Base-by-base conservation (phyloP, 2,113 vertebrate genomes). In the Nothocercus julius region DNA sequence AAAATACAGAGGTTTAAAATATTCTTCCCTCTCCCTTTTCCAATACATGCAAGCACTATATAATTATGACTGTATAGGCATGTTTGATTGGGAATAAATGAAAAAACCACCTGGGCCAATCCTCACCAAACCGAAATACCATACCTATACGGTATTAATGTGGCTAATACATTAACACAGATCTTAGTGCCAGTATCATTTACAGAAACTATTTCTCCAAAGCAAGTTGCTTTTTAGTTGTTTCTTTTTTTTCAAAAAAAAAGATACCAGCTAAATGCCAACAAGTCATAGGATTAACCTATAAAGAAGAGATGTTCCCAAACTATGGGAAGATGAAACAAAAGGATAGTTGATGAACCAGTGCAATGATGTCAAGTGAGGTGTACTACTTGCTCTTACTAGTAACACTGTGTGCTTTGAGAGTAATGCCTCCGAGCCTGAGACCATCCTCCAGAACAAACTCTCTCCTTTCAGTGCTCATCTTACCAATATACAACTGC, bases 371-470 rank as follows among this genome's bases (percentile, higher is more conserved):
- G 70, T 89, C 56, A 85, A 70, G 21, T 18, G 75, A 95, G 72
- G 70, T 85, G 36, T 82, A 93, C 36, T 73, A 85, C 58, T 85
- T 93, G 72, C 78, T 91, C n/a, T 87, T 49, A 42, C 45, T 67
- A 67, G 59, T 59, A 92, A 82, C 49, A 77, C 22, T 38, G n/a
- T 92, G 75, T 85, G 45, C 49, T 87, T 68, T 84, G 44, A 86
- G 30, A 86, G 30, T 45, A 64, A 81, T 81, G 68, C 44, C 64
- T 95, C 59, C 3, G 3, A 92, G 51, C n/a, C 27, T 56, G 40
- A 95, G 92, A 70, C 64, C 76, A 95, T 47, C 32, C 64, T 92
- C 82, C 82, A 88, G 83, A 93, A 66, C 38, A 87, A 93, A 87
- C 16, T 69, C 38, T 69, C 62, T 84, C 18, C 5, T 95, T 80